phyloP scores from a whole-genome alignment of 2,797 vertebrate species.

The Schizopygopsis pylzovi region DNA sequence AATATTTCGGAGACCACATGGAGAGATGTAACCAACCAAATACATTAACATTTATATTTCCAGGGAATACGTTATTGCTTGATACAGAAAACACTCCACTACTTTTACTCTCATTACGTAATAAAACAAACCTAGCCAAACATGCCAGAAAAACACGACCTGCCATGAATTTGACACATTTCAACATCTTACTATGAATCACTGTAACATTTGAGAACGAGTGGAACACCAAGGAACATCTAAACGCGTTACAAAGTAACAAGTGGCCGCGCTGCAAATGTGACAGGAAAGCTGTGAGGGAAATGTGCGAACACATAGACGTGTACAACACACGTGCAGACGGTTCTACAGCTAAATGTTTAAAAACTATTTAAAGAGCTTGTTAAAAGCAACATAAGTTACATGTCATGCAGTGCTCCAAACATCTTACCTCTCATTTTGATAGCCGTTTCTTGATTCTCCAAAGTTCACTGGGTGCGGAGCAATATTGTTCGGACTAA shows the following conservation, averaged over 20 bases:
- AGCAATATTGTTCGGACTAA: conserved; percentile 30
- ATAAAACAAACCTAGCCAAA: conserved; percentile 23
- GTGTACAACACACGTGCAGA: too few species aligned
- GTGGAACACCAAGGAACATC: not conserved
- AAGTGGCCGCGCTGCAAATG: conserved; percentile 5
- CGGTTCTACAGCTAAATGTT: not conserved
- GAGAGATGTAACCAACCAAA: not conserved
- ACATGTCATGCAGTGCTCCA: not conserved
- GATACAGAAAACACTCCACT: not conserved
- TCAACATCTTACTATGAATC: not conserved
- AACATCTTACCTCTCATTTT: conserved; percentile 80
- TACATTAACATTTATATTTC: not conserved
- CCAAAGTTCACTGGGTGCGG: conserved; percentile 69
- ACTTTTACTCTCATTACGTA: not conserved
- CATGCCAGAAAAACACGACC: conserved; percentile 49
- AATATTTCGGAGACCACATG: not conserved
- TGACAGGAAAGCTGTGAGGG: not conserved
- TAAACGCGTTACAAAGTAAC: conserved; percentile 6
- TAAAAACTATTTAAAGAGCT: not conserved
- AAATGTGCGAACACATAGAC: not conserved
- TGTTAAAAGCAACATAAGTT: not conserved
- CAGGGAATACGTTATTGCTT: too few species aligned
- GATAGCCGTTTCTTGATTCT: conserved; percentile 44
- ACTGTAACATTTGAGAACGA: conserved; percentile 50
- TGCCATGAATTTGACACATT: conserved; percentile 28